A percentile compares a stretch with the other conserved stretches of the same genome.
Conservation (phyloP, 2,888 invertebrate species). For the Alentia gelatinosa region DNA sequence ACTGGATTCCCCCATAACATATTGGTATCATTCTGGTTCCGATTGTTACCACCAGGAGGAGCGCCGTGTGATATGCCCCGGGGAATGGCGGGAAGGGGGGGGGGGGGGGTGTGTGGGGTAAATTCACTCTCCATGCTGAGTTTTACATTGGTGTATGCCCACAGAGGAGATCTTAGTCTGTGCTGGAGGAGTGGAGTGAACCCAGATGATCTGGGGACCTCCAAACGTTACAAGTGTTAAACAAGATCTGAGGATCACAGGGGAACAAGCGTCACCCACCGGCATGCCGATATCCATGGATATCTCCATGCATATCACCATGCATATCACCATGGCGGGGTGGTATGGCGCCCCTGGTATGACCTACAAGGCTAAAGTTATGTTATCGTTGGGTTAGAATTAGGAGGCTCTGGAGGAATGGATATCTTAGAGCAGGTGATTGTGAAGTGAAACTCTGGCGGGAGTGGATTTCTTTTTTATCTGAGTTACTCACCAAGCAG, state of each 20-base stretch:
- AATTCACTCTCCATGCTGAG: no score
- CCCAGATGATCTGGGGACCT: no score
- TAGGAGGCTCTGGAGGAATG: neutral
- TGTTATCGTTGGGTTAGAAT: conserved; percentile 16
- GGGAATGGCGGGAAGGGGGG: neutral
- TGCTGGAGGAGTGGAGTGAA: no score
- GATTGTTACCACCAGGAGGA: neutral
- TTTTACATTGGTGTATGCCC: no score
- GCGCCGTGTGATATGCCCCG: neutral
- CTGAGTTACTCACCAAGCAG: neutral
- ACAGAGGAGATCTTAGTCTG: no score
- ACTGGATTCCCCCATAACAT: neutral
- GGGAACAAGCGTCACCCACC: neutral
- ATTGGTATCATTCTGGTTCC: conserved; percentile 1
- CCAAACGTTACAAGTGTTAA: neutral
- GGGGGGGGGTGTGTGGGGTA: neutral
- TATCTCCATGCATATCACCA: neutral
- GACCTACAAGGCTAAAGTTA: conserved; percentile 15
- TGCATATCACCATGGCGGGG: no score
- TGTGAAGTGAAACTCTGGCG: conserved; percentile 11
- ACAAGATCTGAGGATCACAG: neutral
- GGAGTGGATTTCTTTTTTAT: neutral
- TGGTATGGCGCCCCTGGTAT: neutral
- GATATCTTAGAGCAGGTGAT: conserved; percentile 28
- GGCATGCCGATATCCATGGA: neutral